Base-by-base conservation (phyloP, 2,113 vertebrate genomes). In the Heptranchias perlo region DNA sequence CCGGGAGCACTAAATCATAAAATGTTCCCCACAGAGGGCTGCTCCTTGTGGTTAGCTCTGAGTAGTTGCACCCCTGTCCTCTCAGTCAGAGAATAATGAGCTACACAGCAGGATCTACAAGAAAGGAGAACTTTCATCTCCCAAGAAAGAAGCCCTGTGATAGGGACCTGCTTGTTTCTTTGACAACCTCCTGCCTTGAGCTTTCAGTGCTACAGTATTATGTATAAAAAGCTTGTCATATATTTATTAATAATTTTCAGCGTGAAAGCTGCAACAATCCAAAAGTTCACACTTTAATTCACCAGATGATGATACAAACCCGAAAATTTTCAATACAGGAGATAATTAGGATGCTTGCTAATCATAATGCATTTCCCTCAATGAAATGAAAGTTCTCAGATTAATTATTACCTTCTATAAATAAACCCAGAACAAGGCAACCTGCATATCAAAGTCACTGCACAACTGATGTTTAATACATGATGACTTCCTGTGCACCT, bases 371-470 rank as follows among this genome's bases (percentile, higher is more conserved):
- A 96, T 94, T 96, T 96, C 96, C 67, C 96, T 97, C 97, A 97
- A 96, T 97, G 97, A 96, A 96, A 97, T 65, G 96, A 97, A 97
- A 97, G 65, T 97, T 97, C 97, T 96, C 94, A 73, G 97, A 98
- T 98, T 98, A 98, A 98, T 98, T 98, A 97, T 97, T 97, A 97
- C 97, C 97, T 97, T 97, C 98, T 98, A 98, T 98, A 98, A 98
- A 98, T 98, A 98, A 97, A 97, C 52, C 47, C 95, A 95, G 96
- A 67, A 96, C 97, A 97, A 96, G 96, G 97, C 97, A 97, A 96
- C 97, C 97, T 97, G 96, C 96, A 96, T 97, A 5, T 96, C 96
- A 96, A 97, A 97, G 97, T 97, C 97, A 97, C 97, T 97, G 98
- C 97, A 97, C 97, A 97, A 97, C 97, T 97, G 97, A 97, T 96